Evolutionary conservation across 2,797 vertebrate species (phyloP), one percentile per base, ranked within the genome.

Genomic region (Xyrichtys novacula): DNA sequence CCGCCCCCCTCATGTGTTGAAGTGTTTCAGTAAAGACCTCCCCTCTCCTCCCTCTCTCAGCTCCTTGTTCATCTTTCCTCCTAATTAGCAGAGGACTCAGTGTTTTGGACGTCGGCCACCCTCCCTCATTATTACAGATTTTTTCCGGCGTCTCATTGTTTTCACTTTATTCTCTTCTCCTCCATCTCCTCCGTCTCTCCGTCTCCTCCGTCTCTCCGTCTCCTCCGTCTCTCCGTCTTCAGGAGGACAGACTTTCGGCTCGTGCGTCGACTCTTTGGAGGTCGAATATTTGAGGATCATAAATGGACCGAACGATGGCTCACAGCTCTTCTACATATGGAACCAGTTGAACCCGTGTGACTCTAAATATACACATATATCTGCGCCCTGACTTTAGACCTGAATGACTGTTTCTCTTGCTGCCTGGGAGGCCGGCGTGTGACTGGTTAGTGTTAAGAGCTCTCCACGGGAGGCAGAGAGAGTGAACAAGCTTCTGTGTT

Each of bases 41-140:
- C 71, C 44, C 32, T 49, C 53, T 22, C 36, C 46, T 20, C 31
- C 38, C 36, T 77, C 66, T 66, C 65, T 40, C 47, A 47, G 38
- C 74, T 75, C 71, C 48, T 74, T 76, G 47, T 81, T 76, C 65
- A 57, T 66, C 73, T 40, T 15, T 76, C 59, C 66, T 85, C 60
- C 71, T 74, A 52, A 88, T 85, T 74, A 73, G 74, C 73, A 60
- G 70, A 71, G 74, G 58, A 75, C 85, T 87, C 77, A 83, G 72
- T 17, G 48, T 39, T 69, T 60, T 89, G 86, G 80, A 81, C 34
- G n/a, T 16, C n/a, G 48, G 80, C 87, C 84, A 84, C 64, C 69
- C 3, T 67, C 60, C 58, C 71, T 79, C 60, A 68, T 85, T 83
- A 90, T 88, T 85, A 75, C 65, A 58, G 47, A 81, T 84, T 80